Percentiles rank a stretch among this genome's conserved stretches.
These are phyloP conservation scores for Megaceryle torquata DNA, from an alignment of 2,113 vertebrate species.

Conservation along the genomic window DNA sequence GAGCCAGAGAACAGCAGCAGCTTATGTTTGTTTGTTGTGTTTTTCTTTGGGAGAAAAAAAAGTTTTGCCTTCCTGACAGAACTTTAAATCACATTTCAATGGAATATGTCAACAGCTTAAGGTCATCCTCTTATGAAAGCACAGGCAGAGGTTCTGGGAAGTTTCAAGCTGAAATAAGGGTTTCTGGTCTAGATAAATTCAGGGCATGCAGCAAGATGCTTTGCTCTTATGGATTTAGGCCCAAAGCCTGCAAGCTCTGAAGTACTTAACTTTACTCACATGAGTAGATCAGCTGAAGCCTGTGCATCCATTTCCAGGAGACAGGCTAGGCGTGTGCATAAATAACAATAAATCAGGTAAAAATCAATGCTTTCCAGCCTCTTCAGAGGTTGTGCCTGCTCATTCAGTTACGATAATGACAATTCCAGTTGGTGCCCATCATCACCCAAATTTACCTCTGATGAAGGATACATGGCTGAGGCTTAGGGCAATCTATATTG, in stretches of 20 bases:
- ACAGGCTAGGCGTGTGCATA: background rate
- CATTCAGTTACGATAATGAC: background rate
- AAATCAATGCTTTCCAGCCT: background rate
- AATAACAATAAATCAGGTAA: background rate
- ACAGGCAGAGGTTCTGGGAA: constrained; percentile 4
- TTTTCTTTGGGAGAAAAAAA: background rate
- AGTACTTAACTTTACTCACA: background rate
- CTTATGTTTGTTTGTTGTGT: constrained; percentile 32
- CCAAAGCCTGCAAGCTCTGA: background rate
- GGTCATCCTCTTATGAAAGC: constrained; percentile 35
- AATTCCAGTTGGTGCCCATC: background rate
- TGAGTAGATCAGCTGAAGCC: background rate
- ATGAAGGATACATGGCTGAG: background rate
- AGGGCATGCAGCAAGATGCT: background rate
- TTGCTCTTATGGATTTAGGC: background rate
- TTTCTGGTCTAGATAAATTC: constrained; percentile 21
- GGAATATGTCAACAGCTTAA: constrained; percentile 2
- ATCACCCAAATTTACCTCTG: background rate
- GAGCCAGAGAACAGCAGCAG: constrained; percentile 34
- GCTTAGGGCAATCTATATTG: background rate
- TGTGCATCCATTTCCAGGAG: background rate
- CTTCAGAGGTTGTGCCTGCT: background rate
- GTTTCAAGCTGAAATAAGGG: constrained; percentile 16
- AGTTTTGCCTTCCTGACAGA: constrained; percentile 11
- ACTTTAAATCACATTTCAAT: constrained; percentile 56